Percentiles rank a stretch among this genome's conserved stretches.
These are phyloP conservation scores for Vidua chalybeata DNA, from an alignment of 2,113 vertebrate genomes.

Conservation along the genomic window DNA sequence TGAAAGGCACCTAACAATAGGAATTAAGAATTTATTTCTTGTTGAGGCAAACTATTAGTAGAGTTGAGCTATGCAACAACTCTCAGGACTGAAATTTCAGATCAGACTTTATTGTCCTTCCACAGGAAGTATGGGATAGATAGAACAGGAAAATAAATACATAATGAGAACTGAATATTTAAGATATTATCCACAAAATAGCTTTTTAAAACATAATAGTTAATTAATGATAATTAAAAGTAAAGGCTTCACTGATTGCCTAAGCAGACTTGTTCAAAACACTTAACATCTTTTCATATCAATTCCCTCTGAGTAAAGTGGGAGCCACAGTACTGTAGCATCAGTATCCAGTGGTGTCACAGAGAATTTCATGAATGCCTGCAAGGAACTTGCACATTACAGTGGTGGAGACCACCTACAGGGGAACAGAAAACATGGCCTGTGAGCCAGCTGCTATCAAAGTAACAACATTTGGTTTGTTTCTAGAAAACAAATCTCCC, in stretches of 20 bases:
- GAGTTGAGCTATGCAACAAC: background rate
- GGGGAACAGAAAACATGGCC: background rate
- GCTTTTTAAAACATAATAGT: background rate
- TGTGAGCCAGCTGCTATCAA: background rate
- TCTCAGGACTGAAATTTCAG: background rate
- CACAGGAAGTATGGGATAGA: background rate
- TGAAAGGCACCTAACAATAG: background rate
- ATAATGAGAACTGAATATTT: background rate
- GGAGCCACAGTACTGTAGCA: background rate
- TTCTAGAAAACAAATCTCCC: background rate
- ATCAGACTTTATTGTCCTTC: background rate
- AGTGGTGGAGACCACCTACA: background rate
- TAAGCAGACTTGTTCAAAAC: background rate
- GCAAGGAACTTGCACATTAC: background rate
- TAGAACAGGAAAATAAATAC: background rate
- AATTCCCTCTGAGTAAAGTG: background rate
- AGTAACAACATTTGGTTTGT: background rate
- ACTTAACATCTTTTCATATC: background rate
- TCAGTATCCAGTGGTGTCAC: background rate
- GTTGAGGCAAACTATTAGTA: background rate
- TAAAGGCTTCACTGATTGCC: background rate
- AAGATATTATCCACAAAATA: background rate
- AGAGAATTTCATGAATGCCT: background rate
- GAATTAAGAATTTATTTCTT: background rate
- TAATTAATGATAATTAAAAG: background rate